Base-by-base conservation (phyloP, 2,888 invertebrate genomes). In the Rotaria sp. region DNA sequence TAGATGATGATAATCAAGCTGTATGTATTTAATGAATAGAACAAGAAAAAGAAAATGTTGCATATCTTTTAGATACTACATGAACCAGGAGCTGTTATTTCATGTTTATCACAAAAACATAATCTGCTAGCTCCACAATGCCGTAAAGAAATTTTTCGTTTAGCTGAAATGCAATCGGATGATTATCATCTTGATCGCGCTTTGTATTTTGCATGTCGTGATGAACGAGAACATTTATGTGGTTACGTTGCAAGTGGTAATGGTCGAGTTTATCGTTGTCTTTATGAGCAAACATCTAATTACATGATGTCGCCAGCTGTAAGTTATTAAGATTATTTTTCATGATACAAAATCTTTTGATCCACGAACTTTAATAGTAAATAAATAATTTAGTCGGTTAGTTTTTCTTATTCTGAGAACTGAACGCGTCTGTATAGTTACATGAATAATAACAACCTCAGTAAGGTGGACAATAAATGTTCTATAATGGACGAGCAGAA, bases 161-260 rank as follows among this genome's bases (percentile, higher is more conserved):
- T 98, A 13, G 95, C 95, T 26, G 85, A 85, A 48, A 45, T 87
- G 67, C 85, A 87, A 80, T 86, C 95, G 1, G 95, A 94, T 88
- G 95, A 95, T 90, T 94, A 95, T 86, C 95, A 95, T 90, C 92
- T 96, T 87, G 97, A 99, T 90, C 93, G 95, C 87, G 94, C 96
- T 86, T 92, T 99, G 87, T 97, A 94, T 92, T 94, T 95, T 89
- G 95, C 96, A 1, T 99, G 99, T 91, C 93, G 94, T 38, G 93
- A 94, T 55, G 98, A 98, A 90, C 93, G 95, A 86, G 94, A 94
- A 88, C 89, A 88, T 38, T 90, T 92, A 88, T 97, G 97, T 90
- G 92, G 93, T 1, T 93, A 94, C 90, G 94, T 95, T 88, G 92
- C 93, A 41, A 93, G 94, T 35, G 96, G 95, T 0, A 94, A 94